Conservation (phyloP, 1,140 invertebrate species). For the Pantala flavescens region DNA sequence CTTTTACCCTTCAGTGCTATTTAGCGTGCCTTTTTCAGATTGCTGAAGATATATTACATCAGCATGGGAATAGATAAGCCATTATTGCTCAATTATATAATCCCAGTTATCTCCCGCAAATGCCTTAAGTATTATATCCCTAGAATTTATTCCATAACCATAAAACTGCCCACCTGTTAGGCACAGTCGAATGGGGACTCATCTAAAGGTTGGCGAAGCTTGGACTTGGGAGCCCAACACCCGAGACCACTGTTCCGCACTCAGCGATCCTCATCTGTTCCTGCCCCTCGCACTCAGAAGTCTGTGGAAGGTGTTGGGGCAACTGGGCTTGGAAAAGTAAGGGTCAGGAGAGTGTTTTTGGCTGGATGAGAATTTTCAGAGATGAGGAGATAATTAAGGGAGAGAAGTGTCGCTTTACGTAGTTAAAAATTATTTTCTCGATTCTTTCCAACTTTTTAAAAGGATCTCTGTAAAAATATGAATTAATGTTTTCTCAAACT, state of each 20-base stretch:
- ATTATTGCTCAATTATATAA: too few relatives aligned
- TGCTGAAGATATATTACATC: too few relatives aligned
- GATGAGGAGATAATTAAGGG: background rate
- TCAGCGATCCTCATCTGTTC: slow-evolving; percentile 50
- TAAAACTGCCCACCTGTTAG: background rate
- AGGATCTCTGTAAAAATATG: too few relatives aligned
- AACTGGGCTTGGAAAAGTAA: slow-evolving; percentile 22
- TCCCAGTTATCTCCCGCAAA: too few relatives aligned
- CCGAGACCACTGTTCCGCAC: slow-evolving; percentile 44
- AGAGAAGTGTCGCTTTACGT: background rate
- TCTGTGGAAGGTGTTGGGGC: slow-evolving; percentile 14
- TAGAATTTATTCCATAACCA: background rate
- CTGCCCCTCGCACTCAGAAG: slow-evolving; percentile 38
- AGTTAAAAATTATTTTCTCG: too few relatives aligned
- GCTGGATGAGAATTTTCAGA: background rate
- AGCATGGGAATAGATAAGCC: too few relatives aligned
- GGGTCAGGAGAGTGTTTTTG: slow-evolving; percentile 10
- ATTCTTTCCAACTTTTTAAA: too few relatives aligned
- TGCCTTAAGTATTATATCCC: too few relatives aligned
- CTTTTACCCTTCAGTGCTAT: too few relatives aligned
- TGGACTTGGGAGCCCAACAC: slow-evolving; percentile 44
- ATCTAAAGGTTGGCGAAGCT: slow-evolving; percentile 45
- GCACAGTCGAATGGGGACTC: slow-evolving; percentile 19
- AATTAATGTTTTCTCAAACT: too few relatives aligned
- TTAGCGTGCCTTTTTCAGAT: too few relatives aligned